Percentiles rank a stretch among this genome's conserved stretches.
These are phyloP conservation scores for Rostrhamus sociabilis DNA, from an alignment of 2,797 vertebrate genomes.

Conservation along the genomic window DNA sequence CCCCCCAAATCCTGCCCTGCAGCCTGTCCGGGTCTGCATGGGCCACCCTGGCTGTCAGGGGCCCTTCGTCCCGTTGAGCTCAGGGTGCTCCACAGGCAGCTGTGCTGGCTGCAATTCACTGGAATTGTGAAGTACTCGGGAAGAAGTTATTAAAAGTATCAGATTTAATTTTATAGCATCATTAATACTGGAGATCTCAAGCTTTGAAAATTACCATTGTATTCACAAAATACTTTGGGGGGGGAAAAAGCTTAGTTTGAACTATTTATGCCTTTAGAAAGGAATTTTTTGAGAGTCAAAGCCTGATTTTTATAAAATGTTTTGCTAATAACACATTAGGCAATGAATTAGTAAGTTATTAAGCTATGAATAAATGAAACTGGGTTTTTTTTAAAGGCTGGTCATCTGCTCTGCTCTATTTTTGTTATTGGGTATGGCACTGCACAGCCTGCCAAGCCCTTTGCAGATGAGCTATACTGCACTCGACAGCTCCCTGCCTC, in stretches of 20 bases:
- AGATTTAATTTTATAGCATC: not conserved
- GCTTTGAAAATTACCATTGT: not conserved
- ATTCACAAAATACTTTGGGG: not conserved
- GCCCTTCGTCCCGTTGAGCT: fast-evolving
- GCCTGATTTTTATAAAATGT: not conserved
- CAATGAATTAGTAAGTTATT: slow-evolving; percentile 2
- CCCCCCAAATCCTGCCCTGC: not conserved
- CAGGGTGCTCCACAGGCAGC: not conserved
- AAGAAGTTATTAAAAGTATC: not conserved
- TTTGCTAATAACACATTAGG: not conserved
- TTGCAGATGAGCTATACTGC: not conserved
- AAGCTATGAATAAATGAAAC: not conserved
- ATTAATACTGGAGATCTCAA: not conserved
- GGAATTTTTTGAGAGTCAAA: not conserved
- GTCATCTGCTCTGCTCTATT: not conserved
- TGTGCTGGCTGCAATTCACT: not conserved
- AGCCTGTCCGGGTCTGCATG: fast-evolving
- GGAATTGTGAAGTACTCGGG: not conserved
- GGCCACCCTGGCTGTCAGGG: fast-evolving
- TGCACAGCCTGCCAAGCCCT: not conserved
- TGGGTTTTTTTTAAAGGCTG: slow-evolving; percentile 3
- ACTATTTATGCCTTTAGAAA: not conserved
- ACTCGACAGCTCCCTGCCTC: slow-evolving; percentile 46
- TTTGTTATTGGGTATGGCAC: not conserved
- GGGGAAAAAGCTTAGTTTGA: not conserved